Conservation (phyloP, 2,113 vertebrate genomes). For the Apus apus region DNA sequence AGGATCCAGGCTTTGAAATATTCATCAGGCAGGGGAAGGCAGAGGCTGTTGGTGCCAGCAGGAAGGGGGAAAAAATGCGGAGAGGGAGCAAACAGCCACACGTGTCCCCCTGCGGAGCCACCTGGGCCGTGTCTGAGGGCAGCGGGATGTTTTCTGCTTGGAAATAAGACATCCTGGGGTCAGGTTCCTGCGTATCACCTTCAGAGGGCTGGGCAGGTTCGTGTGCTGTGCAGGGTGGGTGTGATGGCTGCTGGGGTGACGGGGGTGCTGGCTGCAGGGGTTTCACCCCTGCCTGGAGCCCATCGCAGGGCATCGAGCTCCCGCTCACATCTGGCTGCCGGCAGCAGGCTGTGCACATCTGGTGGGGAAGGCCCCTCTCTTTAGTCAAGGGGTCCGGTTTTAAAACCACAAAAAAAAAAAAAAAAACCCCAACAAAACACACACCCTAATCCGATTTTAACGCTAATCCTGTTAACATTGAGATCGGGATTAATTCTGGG, state of each 20-base stretch:
- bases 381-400: slow-evolving; percentile 38
- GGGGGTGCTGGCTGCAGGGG: fast-evolving
- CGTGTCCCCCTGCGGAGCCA: fast-evolving
- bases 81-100: neutral
- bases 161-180: neutral
- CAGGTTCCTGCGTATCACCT: neutral
- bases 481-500: slow-evolving; percentile 67
- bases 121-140: fast-evolving
- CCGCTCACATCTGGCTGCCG: neutral
- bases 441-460: slow-evolving; percentile 59
- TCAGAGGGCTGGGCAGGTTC: fast-evolving
- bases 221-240: neutral
- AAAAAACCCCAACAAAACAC: too few relatives aligned
- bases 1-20: slow-evolving; percentile 26
- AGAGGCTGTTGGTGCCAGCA: neutral
- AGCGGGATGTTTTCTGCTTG: neutral
- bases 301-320: fast-evolving
- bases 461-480: slow-evolving; percentile 69
- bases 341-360: neutral
- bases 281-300: neutral
- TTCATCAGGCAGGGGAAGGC: neutral
- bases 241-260: fast-evolving
- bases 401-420: neutral
- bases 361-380: neutral
- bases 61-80: neutral